A percentile compares a stretch with the other conserved stretches of the same genome.
These are phyloP conservation scores for Girardinus metallicus DNA, from an alignment of 2,797 vertebrate genomes.

Conservation along the genomic window DNA sequence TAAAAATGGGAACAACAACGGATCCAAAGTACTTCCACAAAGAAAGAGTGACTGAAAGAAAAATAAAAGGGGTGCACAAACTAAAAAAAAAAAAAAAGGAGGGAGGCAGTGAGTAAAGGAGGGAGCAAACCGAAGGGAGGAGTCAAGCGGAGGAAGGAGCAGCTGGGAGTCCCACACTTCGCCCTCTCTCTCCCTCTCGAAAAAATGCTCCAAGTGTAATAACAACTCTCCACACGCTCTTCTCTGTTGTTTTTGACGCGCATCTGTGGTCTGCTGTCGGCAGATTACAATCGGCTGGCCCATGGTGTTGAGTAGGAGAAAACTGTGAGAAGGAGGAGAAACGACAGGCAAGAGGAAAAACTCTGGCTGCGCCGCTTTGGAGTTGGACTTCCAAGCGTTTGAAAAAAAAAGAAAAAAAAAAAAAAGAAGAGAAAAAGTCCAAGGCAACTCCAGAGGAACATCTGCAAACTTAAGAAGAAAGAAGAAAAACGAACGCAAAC, in stretches of 20 bases:
- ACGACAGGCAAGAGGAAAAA: constrained; percentile 69
- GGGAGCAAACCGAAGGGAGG: constrained; percentile 83
- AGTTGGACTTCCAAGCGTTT: constrained; percentile 76
- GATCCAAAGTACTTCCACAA: background rate
- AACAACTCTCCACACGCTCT: constrained; percentile 73
- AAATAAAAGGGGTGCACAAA: constrained; percentile 52
- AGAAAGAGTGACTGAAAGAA: constrained; percentile 13
- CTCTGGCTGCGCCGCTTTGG: constrained; percentile 76
- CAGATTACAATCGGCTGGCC: constrained; percentile 62
- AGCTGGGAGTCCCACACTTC: constrained; percentile 81
- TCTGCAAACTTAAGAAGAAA: constrained; percentile 68
- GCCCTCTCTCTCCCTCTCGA: constrained; percentile 67
- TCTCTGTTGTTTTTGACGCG: constrained; percentile 58
- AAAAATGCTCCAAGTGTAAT: constrained; percentile 79
- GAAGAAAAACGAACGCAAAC: constrained; percentile 34
- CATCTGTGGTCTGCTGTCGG: constrained; percentile 60
- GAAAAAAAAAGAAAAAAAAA: constrained; percentile 40
- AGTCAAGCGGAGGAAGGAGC: constrained; percentile 84
- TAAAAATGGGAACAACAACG: background rate
- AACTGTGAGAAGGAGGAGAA: constrained; percentile 73
- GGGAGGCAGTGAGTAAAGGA: constrained; percentile 71
- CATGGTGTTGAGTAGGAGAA: constrained; percentile 49
- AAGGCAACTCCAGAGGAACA: constrained; percentile 73
- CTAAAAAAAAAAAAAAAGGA: constrained; percentile 61
- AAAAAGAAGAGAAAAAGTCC: constrained; percentile 40